Evolutionary conservation across 2,113 vertebrate genomes (phyloP), one percentile per base, ranked within the genome.

Genomic region (Girardinichthys multiradiatus): DNA sequence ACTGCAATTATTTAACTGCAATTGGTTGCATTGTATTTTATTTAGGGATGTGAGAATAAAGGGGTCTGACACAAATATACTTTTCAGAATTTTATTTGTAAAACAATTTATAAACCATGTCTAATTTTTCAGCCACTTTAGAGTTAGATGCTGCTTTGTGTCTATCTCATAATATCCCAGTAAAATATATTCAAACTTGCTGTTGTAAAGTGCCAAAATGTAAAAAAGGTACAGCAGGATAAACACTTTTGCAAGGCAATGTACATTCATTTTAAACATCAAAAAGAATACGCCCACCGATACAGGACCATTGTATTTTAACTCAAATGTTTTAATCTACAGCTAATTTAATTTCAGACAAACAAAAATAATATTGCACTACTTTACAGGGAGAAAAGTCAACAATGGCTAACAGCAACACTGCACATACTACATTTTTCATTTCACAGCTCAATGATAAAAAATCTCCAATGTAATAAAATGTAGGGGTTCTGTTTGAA

Each of bases 391-490:
- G 62, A 72, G 74, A 57, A 45, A 45, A 21, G 21, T 51, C n/a
- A 10, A 35, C 10, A 68, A 74, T 57, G 29, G 51, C 71, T 57
- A 39, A 65, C 33, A 82, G 70, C 66, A 79, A 76, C 64, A 83
- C 45, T 63, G 11, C 45, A 39, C 6, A 57, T 72, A 64, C 59
- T 39, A 68, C 33, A 59, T 77, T 89, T 71, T 81, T 85, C 74
- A 88, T 90, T 87, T 90, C 81, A 87, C 80, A 86, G 82, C 37
- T 84, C 70, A 69, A 24, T 74, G 79, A 77, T 69, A 66, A 31
- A 78, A 67, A 86, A 60, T 79, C 58, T 68, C 48, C 45, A 58
- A 57, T 63, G 48, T 48, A 74, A 74, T 58, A 64, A 69, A 82
- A 77, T 76, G 74, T 64, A 66, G 74, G 54, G 67, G 63, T 72